phyloP scores from a whole-genome alignment of 2,797 vertebrate species.

The Molossus alvarezi region DNA sequence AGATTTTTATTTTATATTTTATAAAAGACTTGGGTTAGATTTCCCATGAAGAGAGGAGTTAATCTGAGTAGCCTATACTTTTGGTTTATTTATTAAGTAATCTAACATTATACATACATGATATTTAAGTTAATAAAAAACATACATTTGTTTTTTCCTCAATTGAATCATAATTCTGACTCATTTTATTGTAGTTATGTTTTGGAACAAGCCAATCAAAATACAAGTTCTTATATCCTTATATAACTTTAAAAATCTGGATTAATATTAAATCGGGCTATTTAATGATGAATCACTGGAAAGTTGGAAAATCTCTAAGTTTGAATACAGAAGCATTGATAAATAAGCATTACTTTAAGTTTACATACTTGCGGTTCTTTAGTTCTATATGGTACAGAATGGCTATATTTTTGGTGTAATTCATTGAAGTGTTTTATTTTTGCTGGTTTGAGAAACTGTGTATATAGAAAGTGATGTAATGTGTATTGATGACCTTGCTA shows the following conservation, averaged over 20 bases:
- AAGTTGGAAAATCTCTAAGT: background rate
- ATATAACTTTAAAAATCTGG: background rate
- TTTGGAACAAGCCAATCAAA: background rate
- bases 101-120: background rate
- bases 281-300: background rate
- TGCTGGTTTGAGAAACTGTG: background rate
- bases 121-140: conserved; percentile 3
- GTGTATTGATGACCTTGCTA: background rate
- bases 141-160: background rate
- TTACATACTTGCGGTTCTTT: background rate
- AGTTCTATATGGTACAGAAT: background rate
- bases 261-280: conserved; percentile 19
- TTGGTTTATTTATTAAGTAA: background rate
- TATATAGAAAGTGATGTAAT: background rate
- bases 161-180: background rate
- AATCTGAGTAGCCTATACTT: background rate
- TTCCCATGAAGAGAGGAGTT: background rate
- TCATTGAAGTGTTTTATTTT: background rate
- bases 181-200: background rate
- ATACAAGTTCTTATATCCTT: conserved; percentile 23
- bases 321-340: background rate
- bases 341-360: background rate
- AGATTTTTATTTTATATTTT: background rate
- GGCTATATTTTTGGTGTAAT: background rate
- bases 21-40: background rate